Conservation (phyloP, 2,797 vertebrate genomes). For the Protonibea diacanthus region DNA sequence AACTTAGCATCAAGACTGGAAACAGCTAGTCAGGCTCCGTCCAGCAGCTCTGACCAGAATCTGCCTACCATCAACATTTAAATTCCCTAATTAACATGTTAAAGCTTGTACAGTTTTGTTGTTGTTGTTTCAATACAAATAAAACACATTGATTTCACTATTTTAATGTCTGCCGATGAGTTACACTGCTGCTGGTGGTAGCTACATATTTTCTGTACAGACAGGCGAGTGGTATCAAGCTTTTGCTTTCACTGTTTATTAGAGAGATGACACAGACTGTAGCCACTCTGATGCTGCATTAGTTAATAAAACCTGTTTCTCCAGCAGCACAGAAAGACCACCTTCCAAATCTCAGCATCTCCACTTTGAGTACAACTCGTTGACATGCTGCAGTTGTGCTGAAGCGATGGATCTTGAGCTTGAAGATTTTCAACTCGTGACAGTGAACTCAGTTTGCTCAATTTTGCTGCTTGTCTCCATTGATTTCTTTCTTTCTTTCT, state of each 20-base stretch:
- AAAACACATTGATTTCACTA: too few relatives aligned
- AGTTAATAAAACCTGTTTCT: slow-evolving; percentile 7
- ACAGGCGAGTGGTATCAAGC: neutral
- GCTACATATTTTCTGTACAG: neutral
- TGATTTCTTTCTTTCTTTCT: slow-evolving; percentile 49
- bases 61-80: neutral
- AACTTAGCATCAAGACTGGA: neutral
- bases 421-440: slow-evolving; percentile 62
- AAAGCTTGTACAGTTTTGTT: neutral
- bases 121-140: too few relatives aligned
- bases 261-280: neutral
- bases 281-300: neutral
- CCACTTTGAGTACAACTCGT: slow-evolving; percentile 48
- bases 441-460: slow-evolving; percentile 69
- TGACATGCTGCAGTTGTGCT: slow-evolving; percentile 51
- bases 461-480: slow-evolving; percentile 40
- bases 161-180: neutral
- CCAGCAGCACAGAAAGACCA: neutral
- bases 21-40: neutral
- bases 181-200: neutral
- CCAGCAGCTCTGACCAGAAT: neutral
- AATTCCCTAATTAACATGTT: neutral
- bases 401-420: slow-evolving; percentile 54
- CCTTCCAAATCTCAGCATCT: slow-evolving; percentile 41
- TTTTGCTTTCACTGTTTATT: neutral